These are phyloP conservation scores for Anguilla rostrata DNA, from an alignment of 2,113 vertebrate species.

Conservation along the genomic window DNA sequence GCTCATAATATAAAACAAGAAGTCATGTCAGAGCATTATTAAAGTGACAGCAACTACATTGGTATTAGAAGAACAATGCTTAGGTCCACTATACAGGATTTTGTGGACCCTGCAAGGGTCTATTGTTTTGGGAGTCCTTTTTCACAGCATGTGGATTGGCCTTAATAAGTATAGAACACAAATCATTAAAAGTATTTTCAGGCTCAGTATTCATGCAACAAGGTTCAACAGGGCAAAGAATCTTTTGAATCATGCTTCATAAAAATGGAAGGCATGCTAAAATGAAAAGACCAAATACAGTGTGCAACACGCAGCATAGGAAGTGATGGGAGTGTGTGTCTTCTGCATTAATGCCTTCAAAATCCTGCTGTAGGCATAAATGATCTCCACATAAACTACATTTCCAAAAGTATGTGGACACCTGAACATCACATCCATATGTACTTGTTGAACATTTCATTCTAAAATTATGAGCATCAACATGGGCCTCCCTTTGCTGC, in stretches of 20 bases:
- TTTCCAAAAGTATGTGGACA: too few relatives aligned
- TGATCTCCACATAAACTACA: background rate
- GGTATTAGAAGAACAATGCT: background rate
- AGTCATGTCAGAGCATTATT: background rate
- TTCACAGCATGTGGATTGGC: slow-evolving; percentile 7
- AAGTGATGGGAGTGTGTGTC: background rate
- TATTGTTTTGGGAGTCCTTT: slow-evolving; percentile 34
- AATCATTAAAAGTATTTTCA: background rate
- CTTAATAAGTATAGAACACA: background rate
- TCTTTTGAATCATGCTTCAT: slow-evolving; percentile 28
- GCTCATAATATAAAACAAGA: background rate
- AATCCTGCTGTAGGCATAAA: background rate
- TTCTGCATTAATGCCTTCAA: background rate
- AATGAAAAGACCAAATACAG: background rate
- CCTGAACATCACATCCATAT: too few relatives aligned
- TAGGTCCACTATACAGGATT: slow-evolving; percentile 41
- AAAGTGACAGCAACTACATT: background rate
- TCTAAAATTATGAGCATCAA: too few relatives aligned
- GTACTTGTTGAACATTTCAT: too few relatives aligned
- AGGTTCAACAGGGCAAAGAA: background rate
- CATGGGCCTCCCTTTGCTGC: too few relatives aligned
- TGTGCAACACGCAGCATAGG: background rate
- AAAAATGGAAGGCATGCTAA: slow-evolving; percentile 8
- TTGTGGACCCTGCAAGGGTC: background rate
- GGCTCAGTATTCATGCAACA: background rate